Conservation (phyloP, 2,888 invertebrate genomes). For the Tigriopus californicus region DNA sequence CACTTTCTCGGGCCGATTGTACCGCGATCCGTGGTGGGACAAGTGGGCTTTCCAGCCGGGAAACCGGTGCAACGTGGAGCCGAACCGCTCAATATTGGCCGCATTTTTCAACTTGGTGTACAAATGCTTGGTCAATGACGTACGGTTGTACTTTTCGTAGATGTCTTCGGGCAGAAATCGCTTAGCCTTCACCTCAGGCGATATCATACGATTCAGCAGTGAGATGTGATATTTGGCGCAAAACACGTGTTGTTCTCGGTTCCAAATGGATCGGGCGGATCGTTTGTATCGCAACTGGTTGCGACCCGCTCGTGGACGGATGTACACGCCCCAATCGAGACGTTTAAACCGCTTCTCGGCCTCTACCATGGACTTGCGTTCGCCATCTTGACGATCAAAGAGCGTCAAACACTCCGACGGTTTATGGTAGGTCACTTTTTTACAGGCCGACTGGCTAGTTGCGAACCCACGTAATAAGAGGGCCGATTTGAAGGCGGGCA, state of each 20-base stretch:
- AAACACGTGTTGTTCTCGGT: neutral
- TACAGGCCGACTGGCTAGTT: no score
- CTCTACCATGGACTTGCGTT: no score
- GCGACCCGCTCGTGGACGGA: neutral
- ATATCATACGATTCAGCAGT: neutral
- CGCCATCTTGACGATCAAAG: no score
- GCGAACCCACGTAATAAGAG: no score
- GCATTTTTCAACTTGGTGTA: neutral
- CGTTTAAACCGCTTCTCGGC: neutral
- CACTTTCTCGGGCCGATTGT: neutral
- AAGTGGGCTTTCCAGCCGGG: neutral
- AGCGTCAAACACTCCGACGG: no score
- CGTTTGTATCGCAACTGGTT: neutral
- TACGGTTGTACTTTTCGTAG: conserved; percentile 2
- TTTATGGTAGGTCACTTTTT: no score
- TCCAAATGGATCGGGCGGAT: neutral
- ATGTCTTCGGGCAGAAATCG: conserved; percentile 2
- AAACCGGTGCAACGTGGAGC: neutral
- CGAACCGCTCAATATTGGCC: neutral
- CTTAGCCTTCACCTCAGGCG: neutral
- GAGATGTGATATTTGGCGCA: neutral
- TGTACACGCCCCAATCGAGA: neutral
- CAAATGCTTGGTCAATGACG: neutral
- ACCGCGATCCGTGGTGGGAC: neutral
- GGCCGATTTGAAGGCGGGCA: no score